A percentile compares a stretch with the other conserved stretches of the same genome.
phyloP scores from a whole-genome alignment of 2,797 vertebrate species.

The Sebastolobus alascanus region DNA sequence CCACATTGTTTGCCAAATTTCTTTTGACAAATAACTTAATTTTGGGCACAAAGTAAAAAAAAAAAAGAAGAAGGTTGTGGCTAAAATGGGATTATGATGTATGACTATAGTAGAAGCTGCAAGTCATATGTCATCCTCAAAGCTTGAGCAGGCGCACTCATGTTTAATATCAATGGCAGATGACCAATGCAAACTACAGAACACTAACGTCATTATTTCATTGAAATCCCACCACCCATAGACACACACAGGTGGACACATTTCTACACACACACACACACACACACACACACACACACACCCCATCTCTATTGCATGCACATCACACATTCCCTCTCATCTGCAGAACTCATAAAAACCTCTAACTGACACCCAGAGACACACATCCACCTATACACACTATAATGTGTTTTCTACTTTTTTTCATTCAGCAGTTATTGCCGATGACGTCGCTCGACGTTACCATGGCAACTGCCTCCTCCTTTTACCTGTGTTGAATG shows the following conservation, averaged over 20 bases:
- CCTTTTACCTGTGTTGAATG: slow-evolving; percentile 24
- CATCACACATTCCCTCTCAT: background rate
- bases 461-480: slow-evolving; percentile 50
- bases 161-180: background rate
- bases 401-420: background rate
- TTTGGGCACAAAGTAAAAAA: too few relatives aligned
- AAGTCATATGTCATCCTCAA: too few relatives aligned
- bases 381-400: slow-evolving; percentile 7
- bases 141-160: too few relatives aligned
- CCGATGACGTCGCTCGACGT: background rate
- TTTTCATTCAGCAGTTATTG: slow-evolving; percentile 18
- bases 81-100: too few relatives aligned
- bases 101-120: too few relatives aligned
- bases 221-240: too few relatives aligned
- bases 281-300: background rate
- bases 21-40: too few relatives aligned
- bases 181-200: background rate
- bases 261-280: background rate
- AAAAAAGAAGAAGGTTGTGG: too few relatives aligned
- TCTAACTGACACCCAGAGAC: background rate
- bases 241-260: background rate
- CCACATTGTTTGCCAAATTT: too few relatives aligned
- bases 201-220: too few relatives aligned
- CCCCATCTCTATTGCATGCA: background rate
- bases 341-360: background rate